Percentiles rank a stretch among this genome's conserved stretches.
Evolutionary conservation across 2,113 vertebrate genomes (phyloP).

Genomic region (Vidua macroura): DNA sequence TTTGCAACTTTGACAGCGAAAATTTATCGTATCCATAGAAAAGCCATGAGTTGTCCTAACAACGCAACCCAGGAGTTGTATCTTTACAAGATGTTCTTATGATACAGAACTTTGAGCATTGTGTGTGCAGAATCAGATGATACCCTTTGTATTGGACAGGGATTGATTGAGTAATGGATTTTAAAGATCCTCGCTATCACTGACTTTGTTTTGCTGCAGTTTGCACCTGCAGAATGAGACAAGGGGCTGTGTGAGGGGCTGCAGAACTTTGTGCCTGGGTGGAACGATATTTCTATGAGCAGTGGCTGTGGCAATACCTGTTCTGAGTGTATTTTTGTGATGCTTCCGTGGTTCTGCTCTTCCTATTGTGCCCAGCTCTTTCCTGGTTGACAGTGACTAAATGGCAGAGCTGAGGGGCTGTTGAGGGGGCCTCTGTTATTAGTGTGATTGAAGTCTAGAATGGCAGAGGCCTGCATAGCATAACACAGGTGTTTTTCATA

Average conservation of each 20-base stretch:
- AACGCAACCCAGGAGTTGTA: background rate
- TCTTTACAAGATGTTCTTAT: background rate
- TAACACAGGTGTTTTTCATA: background rate
- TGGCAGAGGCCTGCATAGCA: background rate
- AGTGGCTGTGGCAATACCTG: background rate
- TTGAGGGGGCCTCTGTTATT: background rate
- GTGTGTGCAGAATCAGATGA: background rate
- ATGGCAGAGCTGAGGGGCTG: background rate
- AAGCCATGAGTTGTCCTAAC: background rate
- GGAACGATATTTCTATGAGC: background rate
- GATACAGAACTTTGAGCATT: background rate
- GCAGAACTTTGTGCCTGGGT: rapidly evolving
- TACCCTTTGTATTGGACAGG: background rate
- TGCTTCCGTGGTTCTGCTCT: background rate
- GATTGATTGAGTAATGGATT: background rate
- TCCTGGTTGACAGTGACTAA: background rate
- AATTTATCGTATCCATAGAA: background rate
- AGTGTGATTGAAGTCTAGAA: background rate
- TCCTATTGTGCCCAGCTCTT: background rate
- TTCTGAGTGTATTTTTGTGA: background rate
- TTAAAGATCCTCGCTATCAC: background rate
- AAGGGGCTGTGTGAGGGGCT: background rate
- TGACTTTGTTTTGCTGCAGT: background rate
- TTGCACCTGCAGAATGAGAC: background rate
- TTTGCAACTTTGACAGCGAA: background rate